These are phyloP conservation scores for Tipula unca DNA, from an alignment of 2,888 invertebrate genomes.

Conservation along the genomic window DNA sequence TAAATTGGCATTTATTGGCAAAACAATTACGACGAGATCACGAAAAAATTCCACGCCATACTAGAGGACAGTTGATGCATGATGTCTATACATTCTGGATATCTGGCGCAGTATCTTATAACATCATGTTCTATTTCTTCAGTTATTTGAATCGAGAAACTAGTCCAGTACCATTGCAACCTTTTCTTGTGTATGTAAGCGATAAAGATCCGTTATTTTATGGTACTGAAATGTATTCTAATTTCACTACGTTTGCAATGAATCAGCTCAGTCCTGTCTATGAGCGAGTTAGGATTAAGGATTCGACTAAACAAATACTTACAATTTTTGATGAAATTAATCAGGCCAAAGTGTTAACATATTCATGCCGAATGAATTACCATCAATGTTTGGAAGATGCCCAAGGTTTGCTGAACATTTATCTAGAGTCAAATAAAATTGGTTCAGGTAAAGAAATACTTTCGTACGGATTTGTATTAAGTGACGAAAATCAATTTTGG, in stretches of 20 bases:
- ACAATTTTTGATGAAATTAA: neutral
- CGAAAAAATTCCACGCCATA: neutral
- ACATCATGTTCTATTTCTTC: neutral
- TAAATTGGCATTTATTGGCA: neutral
- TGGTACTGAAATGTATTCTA: neutral
- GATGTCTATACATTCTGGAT: neutral
- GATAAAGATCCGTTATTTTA: neutral
- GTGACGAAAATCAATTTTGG: neutral
- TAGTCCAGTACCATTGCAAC: neutral
- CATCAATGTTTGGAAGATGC: neutral
- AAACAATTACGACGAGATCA: neutral
- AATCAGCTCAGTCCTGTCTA: neutral
- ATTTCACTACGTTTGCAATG: neutral
- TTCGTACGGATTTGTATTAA: neutral
- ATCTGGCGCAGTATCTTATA: neutral
- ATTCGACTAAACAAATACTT: neutral
- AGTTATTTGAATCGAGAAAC: neutral
- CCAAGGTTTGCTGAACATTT: neutral
- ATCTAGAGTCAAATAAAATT: neutral
- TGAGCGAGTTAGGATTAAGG: neutral
- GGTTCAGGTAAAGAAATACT: neutral
- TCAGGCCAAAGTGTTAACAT: neutral
- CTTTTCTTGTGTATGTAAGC: neutral
- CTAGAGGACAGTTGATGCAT: neutral
- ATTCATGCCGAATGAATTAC: neutral